Conservation (phyloP, 2,888 invertebrate species). For the Lithophane socia region DNA sequence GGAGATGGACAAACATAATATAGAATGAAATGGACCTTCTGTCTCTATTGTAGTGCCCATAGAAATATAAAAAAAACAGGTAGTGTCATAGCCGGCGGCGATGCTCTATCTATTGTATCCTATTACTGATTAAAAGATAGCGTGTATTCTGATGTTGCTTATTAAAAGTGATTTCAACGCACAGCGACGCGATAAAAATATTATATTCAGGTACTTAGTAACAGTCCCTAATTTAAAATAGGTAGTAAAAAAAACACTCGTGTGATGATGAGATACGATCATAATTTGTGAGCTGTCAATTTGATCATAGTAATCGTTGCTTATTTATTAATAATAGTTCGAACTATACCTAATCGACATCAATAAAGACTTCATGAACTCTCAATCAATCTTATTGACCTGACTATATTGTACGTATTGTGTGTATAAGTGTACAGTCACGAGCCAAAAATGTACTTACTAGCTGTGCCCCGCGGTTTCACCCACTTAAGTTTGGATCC, state of each 20-base stretch:
- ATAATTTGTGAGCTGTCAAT: slow-evolving; percentile 36
- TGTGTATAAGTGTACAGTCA: slow-evolving; percentile 4
- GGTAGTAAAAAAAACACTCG: background rate
- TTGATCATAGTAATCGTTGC: slow-evolving; percentile 22
- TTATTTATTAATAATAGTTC: slow-evolving; percentile 38
- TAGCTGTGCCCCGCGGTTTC: no score
- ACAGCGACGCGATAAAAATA: slow-evolving; percentile 27
- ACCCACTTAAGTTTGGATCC: no score
- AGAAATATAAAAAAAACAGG: no score
- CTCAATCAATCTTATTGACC: slow-evolving; percentile 56
- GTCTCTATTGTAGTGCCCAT: background rate
- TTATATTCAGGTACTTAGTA: slow-evolving; percentile 22
- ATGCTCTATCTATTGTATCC: slow-evolving; percentile 42
- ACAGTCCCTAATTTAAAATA: slow-evolving; percentile 17
- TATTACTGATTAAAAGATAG: slow-evolving; percentile 52
- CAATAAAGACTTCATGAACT: slow-evolving; percentile 43
- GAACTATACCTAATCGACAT: slow-evolving; percentile 21
- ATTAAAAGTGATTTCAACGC: slow-evolving; percentile 47
- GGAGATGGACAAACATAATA: no score
- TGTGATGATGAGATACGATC: slow-evolving; percentile 10
- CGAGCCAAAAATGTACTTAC: no score
- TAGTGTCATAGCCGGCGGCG: slow-evolving; percentile 11
- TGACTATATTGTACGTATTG: slow-evolving; percentile 24
- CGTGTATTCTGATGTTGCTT: slow-evolving; percentile 32
- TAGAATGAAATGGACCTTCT: slow-evolving; percentile 21